Evolutionary conservation across 2,113 vertebrate species (phyloP), one percentile per base, ranked within the genome.

Genomic region (Oophaga pumilio): DNA sequence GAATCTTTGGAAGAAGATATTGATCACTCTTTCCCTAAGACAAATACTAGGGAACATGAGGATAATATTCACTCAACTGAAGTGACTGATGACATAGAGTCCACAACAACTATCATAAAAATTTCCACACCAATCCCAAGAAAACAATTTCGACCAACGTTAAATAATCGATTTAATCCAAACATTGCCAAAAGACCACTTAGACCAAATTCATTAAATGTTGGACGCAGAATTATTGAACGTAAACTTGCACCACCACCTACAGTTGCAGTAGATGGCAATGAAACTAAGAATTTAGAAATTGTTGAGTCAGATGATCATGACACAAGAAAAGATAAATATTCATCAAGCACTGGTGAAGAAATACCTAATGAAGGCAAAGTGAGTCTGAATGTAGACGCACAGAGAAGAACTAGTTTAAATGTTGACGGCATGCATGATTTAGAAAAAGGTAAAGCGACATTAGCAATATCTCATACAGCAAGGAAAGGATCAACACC

Each of bases 141-240:
- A 56, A 94, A 90, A 64, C 91, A 88, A 52, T 52, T 66, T 24
- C 95, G 94, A 57, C 94, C 94, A 0, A 91, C 96, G 12, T 85
- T 94, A 88, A 91, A 94, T 83, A 93, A 94, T n/a, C 90, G 96
- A 2, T 90, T 95, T 78, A 96, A 95, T 88, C 93, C 93, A 66
- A 93, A 94, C 50, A 91, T 94, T 2, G 92, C 95, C 12, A 95
- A 95, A 91, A 92, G 90, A 0, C 93, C 95, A 12, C 60, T 91
- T 85, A 94, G 83, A 87, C 92, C 90, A 2, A 89, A 89, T 0
- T 49, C 20, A 1, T 84, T 91, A 18, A 89, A 66, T 24, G 22
- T 50, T 14, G 84, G 89, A 49, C 85, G 0, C 0, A 93, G 91
- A 82, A 88, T 10, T 0, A 90, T 20, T 3, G 22, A 56, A 12